These are phyloP conservation scores for Artemisiospiza belli DNA, from an alignment of 2,113 vertebrate genomes.

Conservation along the genomic window DNA sequence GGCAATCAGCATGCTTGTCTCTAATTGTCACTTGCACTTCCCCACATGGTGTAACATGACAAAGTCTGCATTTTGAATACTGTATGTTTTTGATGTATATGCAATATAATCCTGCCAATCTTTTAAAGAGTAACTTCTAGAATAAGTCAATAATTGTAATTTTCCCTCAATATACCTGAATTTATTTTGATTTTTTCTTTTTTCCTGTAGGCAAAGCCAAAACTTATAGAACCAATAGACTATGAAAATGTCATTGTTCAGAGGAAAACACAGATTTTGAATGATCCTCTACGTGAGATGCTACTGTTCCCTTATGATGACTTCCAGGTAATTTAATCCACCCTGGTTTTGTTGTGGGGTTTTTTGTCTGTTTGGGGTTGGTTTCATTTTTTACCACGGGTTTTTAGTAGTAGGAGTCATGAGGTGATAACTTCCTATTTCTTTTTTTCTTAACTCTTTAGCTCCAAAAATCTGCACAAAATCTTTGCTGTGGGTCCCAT, in stretches of 20 bases:
- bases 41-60: not conserved
- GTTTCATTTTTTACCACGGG: not conserved
- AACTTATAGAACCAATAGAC: constrained; percentile 95
- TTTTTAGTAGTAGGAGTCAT: not conserved
- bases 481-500: not conserved
- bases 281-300: constrained; percentile 94
- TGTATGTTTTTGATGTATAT: not conserved
- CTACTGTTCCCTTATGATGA: constrained; percentile 95
- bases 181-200: not conserved
- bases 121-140: not conserved
- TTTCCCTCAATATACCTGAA: not conserved
- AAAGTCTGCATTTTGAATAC: not conserved
- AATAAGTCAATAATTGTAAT: not conserved
- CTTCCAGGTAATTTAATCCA: constrained; percentile 84
- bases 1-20: not conserved
- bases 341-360: not conserved
- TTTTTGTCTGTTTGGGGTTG: not conserved
- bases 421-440: not conserved
- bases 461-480: not conserved
- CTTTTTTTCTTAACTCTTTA: not conserved
- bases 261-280: constrained; percentile 96
- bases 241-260: constrained; percentile 98
- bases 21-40: not conserved
- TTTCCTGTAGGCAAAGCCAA: constrained; percentile 88
- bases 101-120: not conserved